Percentiles rank a stretch among this genome's conserved stretches.
Evolutionary conservation across 2,113 vertebrate species (phyloP).

Genomic region (Octodon degus): DNA sequence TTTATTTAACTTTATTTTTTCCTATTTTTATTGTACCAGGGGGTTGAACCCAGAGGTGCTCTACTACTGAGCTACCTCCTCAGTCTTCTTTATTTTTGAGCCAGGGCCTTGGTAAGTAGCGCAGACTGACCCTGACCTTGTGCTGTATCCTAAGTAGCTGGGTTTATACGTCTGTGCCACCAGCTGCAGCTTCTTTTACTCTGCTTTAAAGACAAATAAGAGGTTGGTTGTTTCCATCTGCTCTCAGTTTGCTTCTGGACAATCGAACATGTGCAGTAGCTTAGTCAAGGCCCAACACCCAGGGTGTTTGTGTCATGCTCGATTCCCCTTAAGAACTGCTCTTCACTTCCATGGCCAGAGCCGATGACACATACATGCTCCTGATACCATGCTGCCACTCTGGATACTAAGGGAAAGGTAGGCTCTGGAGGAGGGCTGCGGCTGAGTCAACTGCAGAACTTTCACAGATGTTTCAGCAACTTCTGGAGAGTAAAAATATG

Average conservation of each 20-base stretch:
- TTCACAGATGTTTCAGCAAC: neutral
- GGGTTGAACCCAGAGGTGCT: neutral
- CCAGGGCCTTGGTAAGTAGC: neutral
- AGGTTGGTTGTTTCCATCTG: neutral
- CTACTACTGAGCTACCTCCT: neutral
- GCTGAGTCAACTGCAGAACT: neutral
- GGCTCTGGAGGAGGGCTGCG: neutral
- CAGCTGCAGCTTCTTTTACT: neutral
- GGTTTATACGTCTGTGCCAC: neutral
- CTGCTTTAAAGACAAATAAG: constrained; percentile 15
- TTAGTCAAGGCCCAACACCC: neutral
- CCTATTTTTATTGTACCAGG: neutral
- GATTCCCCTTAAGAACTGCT: neutral
- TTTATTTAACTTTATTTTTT: neutral
- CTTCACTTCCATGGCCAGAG: constrained; percentile 26
- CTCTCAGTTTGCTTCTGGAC: constrained; percentile 43
- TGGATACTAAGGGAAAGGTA: constrained; percentile 45
- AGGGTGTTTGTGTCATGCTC: constrained; percentile 58
- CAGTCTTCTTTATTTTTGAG: neutral
- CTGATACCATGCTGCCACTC: neutral
- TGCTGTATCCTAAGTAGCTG: neutral
- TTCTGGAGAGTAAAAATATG: neutral
- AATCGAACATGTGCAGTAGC: neutral
- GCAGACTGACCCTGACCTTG: neutral
- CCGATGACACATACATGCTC: neutral